These are phyloP conservation scores for Prionailurus bengalensis DNA, from an alignment of 2,113 vertebrate genomes.

Conservation along the genomic window DNA sequence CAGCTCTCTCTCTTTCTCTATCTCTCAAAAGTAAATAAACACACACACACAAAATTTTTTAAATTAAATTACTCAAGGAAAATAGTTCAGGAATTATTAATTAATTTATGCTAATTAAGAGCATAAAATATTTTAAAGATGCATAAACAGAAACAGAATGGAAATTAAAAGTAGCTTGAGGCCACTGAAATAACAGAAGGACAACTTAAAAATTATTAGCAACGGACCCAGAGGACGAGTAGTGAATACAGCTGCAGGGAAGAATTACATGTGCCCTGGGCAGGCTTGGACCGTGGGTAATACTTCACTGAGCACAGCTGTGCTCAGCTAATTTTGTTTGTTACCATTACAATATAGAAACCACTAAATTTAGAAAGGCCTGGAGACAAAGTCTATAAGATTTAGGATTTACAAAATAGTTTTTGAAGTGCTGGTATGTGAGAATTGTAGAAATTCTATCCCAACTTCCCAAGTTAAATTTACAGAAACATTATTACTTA, in stretches of 20 bases:
- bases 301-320: constrained; percentile 63
- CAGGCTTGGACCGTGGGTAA: not conserved
- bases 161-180: constrained; percentile 83
- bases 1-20: no score
- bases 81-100: constrained; percentile 75
- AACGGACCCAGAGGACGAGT: constrained; percentile 71
- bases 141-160: constrained; percentile 77
- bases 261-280: not conserved
- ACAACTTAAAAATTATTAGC: constrained; percentile 85
- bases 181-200: constrained; percentile 80
- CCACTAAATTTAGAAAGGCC: constrained; percentile 58
- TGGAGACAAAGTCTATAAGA: constrained; percentile 55
- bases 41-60: no score
- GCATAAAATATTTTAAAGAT: constrained; percentile 82
- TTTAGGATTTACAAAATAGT: constrained; percentile 71
- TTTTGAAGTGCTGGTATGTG: constrained; percentile 62
- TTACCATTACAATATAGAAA: constrained; percentile 62
- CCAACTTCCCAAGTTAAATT: constrained; percentile 69
- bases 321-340: constrained; percentile 74
- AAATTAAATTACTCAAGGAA: constrained; percentile 44
- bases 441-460: constrained; percentile 36
- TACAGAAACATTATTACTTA: constrained; percentile 55
- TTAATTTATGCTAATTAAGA: constrained; percentile 82
- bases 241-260: constrained; percentile 68
- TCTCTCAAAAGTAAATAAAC: no score